These are phyloP conservation scores for Noctua comes DNA, from an alignment of 2,888 invertebrate genomes.

Conservation along the genomic window DNA sequence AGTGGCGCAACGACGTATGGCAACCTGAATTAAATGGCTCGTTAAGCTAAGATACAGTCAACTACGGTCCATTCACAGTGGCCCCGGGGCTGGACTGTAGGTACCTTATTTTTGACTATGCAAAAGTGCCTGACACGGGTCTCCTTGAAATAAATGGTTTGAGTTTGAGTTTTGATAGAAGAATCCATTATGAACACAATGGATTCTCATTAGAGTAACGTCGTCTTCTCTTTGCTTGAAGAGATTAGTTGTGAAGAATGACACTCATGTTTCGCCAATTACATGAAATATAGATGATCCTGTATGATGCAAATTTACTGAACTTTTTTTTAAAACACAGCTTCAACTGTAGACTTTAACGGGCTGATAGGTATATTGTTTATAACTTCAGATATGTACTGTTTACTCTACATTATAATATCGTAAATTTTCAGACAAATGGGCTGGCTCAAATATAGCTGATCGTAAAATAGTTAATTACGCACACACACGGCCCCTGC, in stretches of 20 bases:
- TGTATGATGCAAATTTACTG: not conserved
- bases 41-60: too few species aligned
- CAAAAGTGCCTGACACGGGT: too few species aligned
- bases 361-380: not conserved
- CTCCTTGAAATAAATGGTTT: too few species aligned
- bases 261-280: not conserved
- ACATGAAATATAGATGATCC: not conserved
- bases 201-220: not conserved
- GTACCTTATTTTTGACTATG: too few species aligned
- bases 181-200: too few species aligned
- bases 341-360: not conserved
- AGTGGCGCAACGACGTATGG: not conserved
- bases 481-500: constrained; percentile 9
- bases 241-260: not conserved
- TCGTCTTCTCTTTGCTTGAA: not conserved
- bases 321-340: not conserved
- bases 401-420: constrained; percentile 31
- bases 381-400: constrained; percentile 4
- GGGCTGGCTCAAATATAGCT: constrained; percentile 33
- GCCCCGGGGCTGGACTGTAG: too few species aligned
- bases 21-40: not conserved
- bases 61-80: too few species aligned
- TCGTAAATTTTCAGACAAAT: constrained; percentile 42
- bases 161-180: not conserved
- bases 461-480: constrained; percentile 57